A percentile compares a stretch with the other conserved stretches of the same genome.
phyloP scores from a whole-genome alignment of 2,113 vertebrate genomes.

The Hypanus sabinus region DNA sequence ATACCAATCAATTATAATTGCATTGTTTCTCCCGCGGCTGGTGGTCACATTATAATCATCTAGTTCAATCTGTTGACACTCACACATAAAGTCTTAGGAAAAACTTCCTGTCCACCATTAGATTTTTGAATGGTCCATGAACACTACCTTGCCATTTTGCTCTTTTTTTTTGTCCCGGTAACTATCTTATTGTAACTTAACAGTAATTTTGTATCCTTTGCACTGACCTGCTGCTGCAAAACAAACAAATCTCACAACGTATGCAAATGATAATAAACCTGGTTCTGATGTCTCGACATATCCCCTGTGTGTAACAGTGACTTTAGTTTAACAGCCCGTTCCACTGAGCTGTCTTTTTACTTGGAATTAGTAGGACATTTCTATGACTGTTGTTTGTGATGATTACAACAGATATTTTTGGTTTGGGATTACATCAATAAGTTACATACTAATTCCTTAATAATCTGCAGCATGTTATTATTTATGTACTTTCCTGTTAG shows the following conservation, averaged over 20 bases:
- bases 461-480: background rate
- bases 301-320: no score
- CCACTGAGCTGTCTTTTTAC: background rate
- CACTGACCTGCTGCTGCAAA: no score
- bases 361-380: background rate
- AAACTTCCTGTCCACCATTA: no score
- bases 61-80: background rate
- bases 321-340: background rate
- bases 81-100: no score
- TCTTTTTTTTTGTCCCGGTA: no score
- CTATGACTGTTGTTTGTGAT: background rate
- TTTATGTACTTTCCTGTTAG: background rate
- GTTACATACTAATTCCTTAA: background rate
- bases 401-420: background rate
- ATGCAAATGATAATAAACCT: no score
- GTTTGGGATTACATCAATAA: background rate
- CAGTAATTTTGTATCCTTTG: no score
- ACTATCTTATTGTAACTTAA: no score
- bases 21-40: background rate
- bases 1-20: background rate
- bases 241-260: no score
- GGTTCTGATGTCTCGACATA: no score
- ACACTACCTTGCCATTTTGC: no score
- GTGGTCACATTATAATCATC: background rate
- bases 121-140: no score